Base-by-base conservation (phyloP, 1,140 invertebrate species). In the Melanaphis sacchari region DNA sequence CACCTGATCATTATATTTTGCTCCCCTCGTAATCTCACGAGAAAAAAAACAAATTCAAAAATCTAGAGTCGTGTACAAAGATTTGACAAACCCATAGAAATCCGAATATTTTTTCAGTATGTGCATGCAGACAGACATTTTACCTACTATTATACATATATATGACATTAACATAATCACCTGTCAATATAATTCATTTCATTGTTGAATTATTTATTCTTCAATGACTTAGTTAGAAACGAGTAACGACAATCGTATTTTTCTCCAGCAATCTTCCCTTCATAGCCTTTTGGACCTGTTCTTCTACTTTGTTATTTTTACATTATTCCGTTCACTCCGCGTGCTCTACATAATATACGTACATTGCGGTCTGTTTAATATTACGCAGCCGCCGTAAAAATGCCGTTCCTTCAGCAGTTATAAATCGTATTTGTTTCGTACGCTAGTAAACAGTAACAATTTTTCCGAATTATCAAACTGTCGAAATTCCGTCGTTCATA, bases 131-230 rank as follows among this genome's bases (percentile, higher is more conserved):
- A 81, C 59, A 22, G 59, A 76, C 59, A n/a, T n/a, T 76, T 76
- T n/a, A n/a, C 59, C 59, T 76, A 76, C 4, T 76, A 54, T 54
- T 18, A 31, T 9, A 76, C 31, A 76, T 76, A 76, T 36, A 76
- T 76, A 76, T 76, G 49, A 49, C n/a, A 93, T 85, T 85, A 84
- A 52, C 91, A 93, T 93, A 84, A 93, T 85, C 91, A 85, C 91
- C 91, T 85, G 91, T 93, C 91, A 84, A 93, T 93, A 93, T 84
- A 84, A 93, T 93, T 93, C 91, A 84, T 92, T 52, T 92, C 43
- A 40, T 82, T 84, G 91, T 93, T 85, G 91, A 93, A 93, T 93
- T 93, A 93, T 93, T 93, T 93, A 84, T 93, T 93, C 81, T 85
- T 52, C 43, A 52, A 93, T 84, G 91, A 93, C 66, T 92, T 84